Conservation (phyloP, 2,888 invertebrate genomes). For the Petrolisthes manimaculis region DNA sequence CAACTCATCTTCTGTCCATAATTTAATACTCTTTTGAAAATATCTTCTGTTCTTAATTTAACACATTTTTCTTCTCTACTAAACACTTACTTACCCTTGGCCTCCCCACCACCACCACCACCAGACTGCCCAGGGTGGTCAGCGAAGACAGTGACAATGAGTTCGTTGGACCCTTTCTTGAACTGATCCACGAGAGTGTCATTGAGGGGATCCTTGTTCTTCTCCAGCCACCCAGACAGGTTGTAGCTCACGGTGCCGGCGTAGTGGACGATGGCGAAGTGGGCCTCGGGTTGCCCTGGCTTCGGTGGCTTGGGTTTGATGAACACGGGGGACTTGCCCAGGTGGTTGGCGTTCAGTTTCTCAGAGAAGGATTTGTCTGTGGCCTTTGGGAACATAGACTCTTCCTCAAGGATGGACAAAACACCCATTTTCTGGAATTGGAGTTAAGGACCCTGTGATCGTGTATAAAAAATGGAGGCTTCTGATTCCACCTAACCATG, state of each 20-base stretch:
- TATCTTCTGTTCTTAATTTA: too few relatives aligned
- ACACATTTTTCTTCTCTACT: neutral
- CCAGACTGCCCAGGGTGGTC: conserved; percentile 87
- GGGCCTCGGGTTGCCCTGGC: conserved; percentile 93
- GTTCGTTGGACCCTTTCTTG: conserved; percentile 90
- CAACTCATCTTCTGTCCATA: too few relatives aligned
- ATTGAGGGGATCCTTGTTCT: conserved; percentile 99
- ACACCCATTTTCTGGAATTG: conserved; percentile 84
- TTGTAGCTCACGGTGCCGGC: conserved; percentile 99
- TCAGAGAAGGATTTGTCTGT: conserved; percentile 98
- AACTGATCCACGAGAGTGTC: conserved; percentile 98
- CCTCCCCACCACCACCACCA: conserved; percentile 13
- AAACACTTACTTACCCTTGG: conserved; percentile 13
- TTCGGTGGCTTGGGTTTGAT: conserved; percentile 97
- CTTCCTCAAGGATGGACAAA: conserved; percentile 99
- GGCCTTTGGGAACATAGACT: conserved; percentile 99
- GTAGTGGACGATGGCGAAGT: conserved; percentile 99
- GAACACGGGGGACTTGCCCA: conserved; percentile 98
- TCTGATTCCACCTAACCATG: too few relatives aligned
- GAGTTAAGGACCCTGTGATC: too few relatives aligned
- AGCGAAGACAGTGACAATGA: conserved; percentile 90
- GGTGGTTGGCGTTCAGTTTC: conserved; percentile 98
- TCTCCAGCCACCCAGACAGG: conserved; percentile 98
- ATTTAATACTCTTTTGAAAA: too few relatives aligned
- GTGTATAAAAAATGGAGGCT: too few relatives aligned